Evolutionary conservation across 2,113 vertebrate genomes (phyloP), one percentile per base, ranked within the genome.

Genomic region (Atrichornis clamosus): DNA sequence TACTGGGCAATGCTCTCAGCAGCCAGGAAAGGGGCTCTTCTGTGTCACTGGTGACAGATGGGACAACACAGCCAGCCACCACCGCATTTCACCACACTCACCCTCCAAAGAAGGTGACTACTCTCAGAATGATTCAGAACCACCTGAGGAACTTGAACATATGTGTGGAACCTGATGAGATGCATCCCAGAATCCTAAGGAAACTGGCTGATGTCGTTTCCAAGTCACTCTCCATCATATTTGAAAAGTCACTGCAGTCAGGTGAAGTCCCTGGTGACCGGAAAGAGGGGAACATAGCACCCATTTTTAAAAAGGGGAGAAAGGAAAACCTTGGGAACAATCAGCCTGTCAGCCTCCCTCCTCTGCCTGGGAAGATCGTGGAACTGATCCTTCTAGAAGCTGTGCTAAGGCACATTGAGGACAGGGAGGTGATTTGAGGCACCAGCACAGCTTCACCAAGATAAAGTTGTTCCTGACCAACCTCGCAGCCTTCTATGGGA

Each of bases 101-200:
- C 19, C 17, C 20, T 64, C 7, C 39, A 37, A 44, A 79, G 50
- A 63, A 55, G 8, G 15, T 53, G 22, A 74, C 15, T 39, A 17
- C 13, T 75, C 7, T 63, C 62, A 85, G 11, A 37, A 28, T 32
- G 5, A 13, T 37, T 64, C 5, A 6, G 26, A n/a, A 78, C 41
- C 33, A 55, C 20, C n/a, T 14, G 28, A 81, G 32, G 23, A 53
- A 69, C 7, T 7, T 41, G 42, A 59, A 75, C 7, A 11, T 24
- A 49, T 0, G 0, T 62, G 19, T 53, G 41, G 19, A 28, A 62
- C 13, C 6, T 5, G 4, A 63, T 3, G 2, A 70, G 32, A 58
- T 53, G 7, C 18, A 44, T 35, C 14, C 30, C 50, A 90, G 23
- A 69, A 15, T 47, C 23, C 37, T 39, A n/a, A 46, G 82, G 33